A percentile compares a stretch with the other conserved stretches of the same genome.
phyloP scores from a whole-genome alignment of 2,113 vertebrate genomes.

The Grantiella picta region DNA sequence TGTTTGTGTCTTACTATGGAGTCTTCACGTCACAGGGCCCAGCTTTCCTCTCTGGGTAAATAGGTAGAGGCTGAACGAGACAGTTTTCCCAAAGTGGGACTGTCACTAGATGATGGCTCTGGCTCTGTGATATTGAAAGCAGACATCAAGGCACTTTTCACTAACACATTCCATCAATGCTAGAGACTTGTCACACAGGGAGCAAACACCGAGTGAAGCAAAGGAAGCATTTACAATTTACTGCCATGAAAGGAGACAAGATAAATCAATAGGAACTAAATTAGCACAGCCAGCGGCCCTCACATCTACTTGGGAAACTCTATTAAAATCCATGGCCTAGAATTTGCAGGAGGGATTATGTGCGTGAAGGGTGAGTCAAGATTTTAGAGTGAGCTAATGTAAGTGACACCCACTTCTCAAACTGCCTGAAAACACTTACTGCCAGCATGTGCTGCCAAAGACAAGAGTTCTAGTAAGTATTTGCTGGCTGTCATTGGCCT shows the following conservation, averaged over 20 bases:
- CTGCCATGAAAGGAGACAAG: conserved; percentile 46
- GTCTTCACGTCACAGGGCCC: neutral
- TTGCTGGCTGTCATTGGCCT: conserved; percentile 41
- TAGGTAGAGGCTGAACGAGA: neutral
- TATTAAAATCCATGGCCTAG: conserved; percentile 56
- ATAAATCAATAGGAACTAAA: conserved; percentile 60
- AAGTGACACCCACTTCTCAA: conserved; percentile 61
- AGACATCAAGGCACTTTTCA: conserved; percentile 34
- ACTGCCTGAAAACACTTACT: conserved; percentile 49
- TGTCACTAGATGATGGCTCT: conserved; percentile 4
- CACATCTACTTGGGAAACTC: conserved; percentile 51
- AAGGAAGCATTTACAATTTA: conserved; percentile 56
- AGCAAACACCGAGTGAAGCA: neutral
- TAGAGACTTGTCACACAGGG: conserved; percentile 32
- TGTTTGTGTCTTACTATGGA: neutral
- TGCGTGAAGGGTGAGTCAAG: conserved; percentile 25
- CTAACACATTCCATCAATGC: conserved; percentile 42
- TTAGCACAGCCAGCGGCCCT: conserved; percentile 43
- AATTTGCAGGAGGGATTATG: conserved; percentile 49
- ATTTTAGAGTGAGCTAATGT: conserved; percentile 42
- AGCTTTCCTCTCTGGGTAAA: neutral
- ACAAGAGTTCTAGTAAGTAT: conserved; percentile 25
- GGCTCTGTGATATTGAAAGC: neutral
- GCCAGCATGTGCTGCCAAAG: conserved; percentile 34
- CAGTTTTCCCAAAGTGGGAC: neutral